Conservation (phyloP, 2,888 invertebrate genomes). For the Drosophila suboccidentalis region DNA sequence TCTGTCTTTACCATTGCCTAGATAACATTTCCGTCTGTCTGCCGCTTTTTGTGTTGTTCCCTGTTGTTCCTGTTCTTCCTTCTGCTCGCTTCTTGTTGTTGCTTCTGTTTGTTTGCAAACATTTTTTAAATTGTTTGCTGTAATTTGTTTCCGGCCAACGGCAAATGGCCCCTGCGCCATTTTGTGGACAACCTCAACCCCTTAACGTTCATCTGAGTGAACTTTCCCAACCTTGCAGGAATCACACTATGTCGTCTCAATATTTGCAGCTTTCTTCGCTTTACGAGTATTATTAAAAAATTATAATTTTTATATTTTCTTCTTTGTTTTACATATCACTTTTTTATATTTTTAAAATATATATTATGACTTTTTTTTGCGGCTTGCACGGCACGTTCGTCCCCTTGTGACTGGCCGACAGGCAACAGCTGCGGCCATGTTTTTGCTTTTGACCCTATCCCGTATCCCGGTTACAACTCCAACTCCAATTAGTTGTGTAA, state of each 20-base stretch:
- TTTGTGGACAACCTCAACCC: slow-evolving; percentile 37
- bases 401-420: slow-evolving; percentile 15
- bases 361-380: slow-evolving; percentile 14
- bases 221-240: slow-evolving; percentile 24
- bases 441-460: slow-evolving; percentile 21
- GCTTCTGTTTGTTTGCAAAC: slow-evolving; percentile 75
- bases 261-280: slow-evolving; percentile 50
- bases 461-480: slow-evolving; percentile 13
- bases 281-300: slow-evolving; percentile 64
- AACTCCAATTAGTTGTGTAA: slow-evolving; percentile 64
- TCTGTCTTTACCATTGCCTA: slow-evolving; percentile 55
- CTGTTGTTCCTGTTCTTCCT: slow-evolving; percentile 16
- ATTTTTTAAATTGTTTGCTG: slow-evolving; percentile 79
- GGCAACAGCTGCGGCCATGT: slow-evolving; percentile 59
- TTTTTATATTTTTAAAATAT: slow-evolving; percentile 14
- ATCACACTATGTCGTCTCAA: slow-evolving; percentile 35
- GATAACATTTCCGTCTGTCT: slow-evolving; percentile 74
- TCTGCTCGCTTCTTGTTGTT: slow-evolving; percentile 21
- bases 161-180: slow-evolving; percentile 75
- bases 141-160: slow-evolving; percentile 78
- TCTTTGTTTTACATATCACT: slow-evolving; percentile 49
- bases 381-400: slow-evolving; percentile 47
- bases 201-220: slow-evolving; percentile 7
- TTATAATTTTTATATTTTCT: slow-evolving; percentile 73
- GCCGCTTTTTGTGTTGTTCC: slow-evolving; percentile 40